Conservation (phyloP, 2,113 vertebrate genomes). For the Grammomys dolichurus region DNA sequence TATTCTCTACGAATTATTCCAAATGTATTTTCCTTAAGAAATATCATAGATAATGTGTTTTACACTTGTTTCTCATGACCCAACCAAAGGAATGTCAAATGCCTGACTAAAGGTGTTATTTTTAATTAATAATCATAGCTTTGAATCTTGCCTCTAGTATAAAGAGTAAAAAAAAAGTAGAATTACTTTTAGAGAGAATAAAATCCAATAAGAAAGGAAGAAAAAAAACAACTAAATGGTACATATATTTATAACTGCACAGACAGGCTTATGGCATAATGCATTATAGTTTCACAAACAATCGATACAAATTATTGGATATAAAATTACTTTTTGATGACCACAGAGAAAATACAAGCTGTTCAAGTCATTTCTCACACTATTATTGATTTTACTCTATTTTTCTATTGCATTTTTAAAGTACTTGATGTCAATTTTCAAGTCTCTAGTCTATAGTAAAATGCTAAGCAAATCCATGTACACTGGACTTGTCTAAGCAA, state of each 20-base stretch:
- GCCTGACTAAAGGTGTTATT: slow-evolving; percentile 38
- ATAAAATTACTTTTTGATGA: slow-evolving; percentile 97
- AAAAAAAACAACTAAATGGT: slow-evolving; percentile 73
- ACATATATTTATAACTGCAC: slow-evolving; percentile 85
- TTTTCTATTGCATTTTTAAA: slow-evolving; percentile 85
- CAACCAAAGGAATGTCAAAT: not conserved
- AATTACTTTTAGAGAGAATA: slow-evolving; percentile 78
- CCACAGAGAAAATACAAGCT: slow-evolving; percentile 90
- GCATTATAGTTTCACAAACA: slow-evolving; percentile 86
- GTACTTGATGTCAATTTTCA: slow-evolving; percentile 80
- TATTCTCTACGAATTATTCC: not conserved
- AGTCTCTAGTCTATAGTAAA: slow-evolving; percentile 80
- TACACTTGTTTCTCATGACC: not conserved
- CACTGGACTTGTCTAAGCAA: slow-evolving; percentile 54
- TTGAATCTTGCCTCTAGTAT: slow-evolving; percentile 51
- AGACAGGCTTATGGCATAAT: slow-evolving; percentile 83
- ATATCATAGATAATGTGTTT: not conserved
- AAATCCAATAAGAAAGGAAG: slow-evolving; percentile 74
- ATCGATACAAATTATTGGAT: slow-evolving; percentile 94
- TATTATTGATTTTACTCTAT: slow-evolving; percentile 90
- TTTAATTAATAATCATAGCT: slow-evolving; percentile 73
- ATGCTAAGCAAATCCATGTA: slow-evolving; percentile 73
- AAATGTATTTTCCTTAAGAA: slow-evolving; percentile 7
- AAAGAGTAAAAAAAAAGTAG: slow-evolving; percentile 66
- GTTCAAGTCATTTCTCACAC: slow-evolving; percentile 88